phyloP scores from a whole-genome alignment of 2,113 vertebrate genomes.

The Anolis carolinensis region DNA sequence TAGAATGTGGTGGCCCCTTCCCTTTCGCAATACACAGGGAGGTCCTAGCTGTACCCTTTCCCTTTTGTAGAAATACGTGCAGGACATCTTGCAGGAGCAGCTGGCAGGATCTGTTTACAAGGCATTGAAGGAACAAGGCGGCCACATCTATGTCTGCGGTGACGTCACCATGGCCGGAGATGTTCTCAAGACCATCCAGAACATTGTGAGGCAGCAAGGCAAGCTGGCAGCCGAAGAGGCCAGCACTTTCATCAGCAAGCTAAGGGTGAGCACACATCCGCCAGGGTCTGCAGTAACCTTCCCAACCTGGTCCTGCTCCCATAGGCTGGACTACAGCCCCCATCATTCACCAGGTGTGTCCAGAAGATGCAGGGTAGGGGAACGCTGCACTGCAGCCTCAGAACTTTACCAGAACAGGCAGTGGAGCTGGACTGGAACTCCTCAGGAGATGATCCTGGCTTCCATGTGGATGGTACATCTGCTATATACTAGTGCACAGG shows the following conservation, averaged over 20 bases:
- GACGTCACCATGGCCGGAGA: conserved; percentile 98
- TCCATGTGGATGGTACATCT: neutral
- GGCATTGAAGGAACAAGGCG: conserved; percentile 89
- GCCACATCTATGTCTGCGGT: conserved; percentile 96
- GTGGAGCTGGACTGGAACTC: too few relatives aligned
- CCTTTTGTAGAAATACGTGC: conserved; percentile 91
- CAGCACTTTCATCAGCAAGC: conserved; percentile 92
- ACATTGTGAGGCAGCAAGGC: conserved; percentile 88
- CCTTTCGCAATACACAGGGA: neutral
- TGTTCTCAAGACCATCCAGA: conserved; percentile 93
- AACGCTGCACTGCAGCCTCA: too few relatives aligned
- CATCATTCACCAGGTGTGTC: too few relatives aligned
- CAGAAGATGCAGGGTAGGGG: too few relatives aligned
- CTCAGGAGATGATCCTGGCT: neutral
- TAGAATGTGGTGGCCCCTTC: neutral
- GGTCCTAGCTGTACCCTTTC: neutral
- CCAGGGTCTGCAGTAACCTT: neutral
- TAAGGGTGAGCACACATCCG: conserved; percentile 81
- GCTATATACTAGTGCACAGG: neutral
- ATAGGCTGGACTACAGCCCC: too few relatives aligned
- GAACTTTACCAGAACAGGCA: too few relatives aligned
- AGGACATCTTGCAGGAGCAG: conserved; percentile 92
- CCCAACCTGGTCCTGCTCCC: neutral
- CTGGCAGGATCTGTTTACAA: conserved; percentile 87
- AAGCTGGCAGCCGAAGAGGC: conserved; percentile 88